Conservation (phyloP, 2,888 invertebrate species). For the Phengaris alcon region DNA sequence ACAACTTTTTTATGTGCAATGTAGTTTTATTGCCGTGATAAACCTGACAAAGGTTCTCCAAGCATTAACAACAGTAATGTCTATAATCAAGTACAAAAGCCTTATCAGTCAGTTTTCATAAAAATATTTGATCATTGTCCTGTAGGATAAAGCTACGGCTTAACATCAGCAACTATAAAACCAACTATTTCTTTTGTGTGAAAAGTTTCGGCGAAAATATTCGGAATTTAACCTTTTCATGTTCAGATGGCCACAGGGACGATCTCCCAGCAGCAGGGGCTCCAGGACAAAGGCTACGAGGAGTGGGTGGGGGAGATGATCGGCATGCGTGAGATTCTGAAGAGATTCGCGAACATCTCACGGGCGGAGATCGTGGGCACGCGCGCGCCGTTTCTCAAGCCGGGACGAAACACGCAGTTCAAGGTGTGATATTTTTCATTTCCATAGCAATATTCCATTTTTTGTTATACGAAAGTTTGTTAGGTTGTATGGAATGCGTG, state of each 20-base stretch:
- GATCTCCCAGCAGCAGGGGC: constrained; percentile 85
- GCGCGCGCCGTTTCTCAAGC: constrained; percentile 93
- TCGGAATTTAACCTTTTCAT: constrained; percentile 15
- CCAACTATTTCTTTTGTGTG: constrained; percentile 10
- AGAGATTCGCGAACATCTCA: constrained; percentile 89
- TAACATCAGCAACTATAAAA: background rate
- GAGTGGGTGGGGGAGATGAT: constrained; percentile 97
- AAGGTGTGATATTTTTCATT: constrained; percentile 80
- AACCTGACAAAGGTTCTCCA: background rate
- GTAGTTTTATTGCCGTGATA: constrained; percentile 7
- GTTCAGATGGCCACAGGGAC: constrained; percentile 80
- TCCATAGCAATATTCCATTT: too few species aligned
- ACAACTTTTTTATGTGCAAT: background rate
- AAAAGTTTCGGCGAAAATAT: constrained; percentile 19
- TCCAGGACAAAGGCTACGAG: constrained; percentile 94
- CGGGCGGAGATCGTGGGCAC: constrained; percentile 91
- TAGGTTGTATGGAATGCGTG: too few species aligned
- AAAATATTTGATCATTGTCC: too few species aligned
- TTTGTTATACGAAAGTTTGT: too few species aligned
- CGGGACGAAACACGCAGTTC: constrained; percentile 95
- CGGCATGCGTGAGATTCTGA: constrained; percentile 93
- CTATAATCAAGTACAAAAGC: background rate
- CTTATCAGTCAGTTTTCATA: background rate
- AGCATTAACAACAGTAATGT: background rate
- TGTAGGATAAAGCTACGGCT: too few species aligned